phyloP scores from a whole-genome alignment of 2,797 vertebrate genomes.

The Malacoctenus gilli region DNA sequence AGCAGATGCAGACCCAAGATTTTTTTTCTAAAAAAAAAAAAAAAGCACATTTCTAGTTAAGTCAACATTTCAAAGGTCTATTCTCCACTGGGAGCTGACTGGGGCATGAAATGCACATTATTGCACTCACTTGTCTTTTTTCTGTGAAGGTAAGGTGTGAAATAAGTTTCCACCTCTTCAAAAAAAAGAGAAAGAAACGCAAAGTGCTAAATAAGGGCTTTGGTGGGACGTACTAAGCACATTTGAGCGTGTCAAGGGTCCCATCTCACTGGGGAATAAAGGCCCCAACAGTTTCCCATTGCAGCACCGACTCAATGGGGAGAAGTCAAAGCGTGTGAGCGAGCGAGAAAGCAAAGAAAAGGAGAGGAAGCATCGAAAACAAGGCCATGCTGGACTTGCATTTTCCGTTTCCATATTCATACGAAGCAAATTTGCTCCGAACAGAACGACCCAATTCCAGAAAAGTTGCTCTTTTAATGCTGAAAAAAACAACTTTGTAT shows the following conservation, averaged over 20 bases:
- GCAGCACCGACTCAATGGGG: conserved; percentile 31
- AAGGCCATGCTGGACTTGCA: conserved; percentile 37
- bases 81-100: conserved; percentile 67
- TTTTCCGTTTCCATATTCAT: conserved; percentile 45
- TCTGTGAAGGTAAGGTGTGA: conserved; percentile 39
- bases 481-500: too few relatives aligned
- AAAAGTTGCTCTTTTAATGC: not conserved
- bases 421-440: conserved; percentile 21
- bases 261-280: conserved; percentile 52
- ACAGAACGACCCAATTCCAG: conserved; percentile 3
- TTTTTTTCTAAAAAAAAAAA: too few relatives aligned
- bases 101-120: conserved; percentile 65
- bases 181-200: too few relatives aligned
- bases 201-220: conserved; percentile 69
- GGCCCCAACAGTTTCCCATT: conserved; percentile 46
- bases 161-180: conserved; percentile 46
- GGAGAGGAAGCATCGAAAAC: conserved; percentile 1
- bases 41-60: conserved; percentile 42
- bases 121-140: conserved; percentile 59
- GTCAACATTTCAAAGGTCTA: conserved; percentile 57
- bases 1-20: conserved; percentile 24
- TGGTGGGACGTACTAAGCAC: conserved; percentile 65
- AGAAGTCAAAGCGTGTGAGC: not conserved
- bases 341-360: conserved; percentile 7
- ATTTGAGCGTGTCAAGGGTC: conserved; percentile 66